Base-by-base conservation (phyloP, 1,140 invertebrate genomes). In the Colletes latitarsis region DNA sequence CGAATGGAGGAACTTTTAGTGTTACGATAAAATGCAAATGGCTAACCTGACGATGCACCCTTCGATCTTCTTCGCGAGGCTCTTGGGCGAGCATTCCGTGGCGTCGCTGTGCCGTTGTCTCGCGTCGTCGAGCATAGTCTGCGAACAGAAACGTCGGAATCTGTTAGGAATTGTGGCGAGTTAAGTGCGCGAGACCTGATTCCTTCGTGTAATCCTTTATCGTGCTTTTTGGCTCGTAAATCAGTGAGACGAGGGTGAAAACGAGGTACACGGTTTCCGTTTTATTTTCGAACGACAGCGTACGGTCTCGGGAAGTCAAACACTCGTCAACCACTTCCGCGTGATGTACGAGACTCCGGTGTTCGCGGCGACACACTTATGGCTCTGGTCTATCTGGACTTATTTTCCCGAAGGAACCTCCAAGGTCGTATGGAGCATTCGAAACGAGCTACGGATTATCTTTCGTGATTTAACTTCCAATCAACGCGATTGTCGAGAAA, bases 31-130 rank as follows among this genome's bases (percentile, higher is more conserved):
- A 30, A 30, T 30, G 2, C 10, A 49, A 49, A 49, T 63, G 57
- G 62, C 86, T 86, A 74, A 89, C 84, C 83, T 85, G 58, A 78
- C 68, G 77, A 84, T 81, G 66, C 85, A 86, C 17, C 60, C 77
- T 55, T 86, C 82, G 62, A 88, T 88, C 68, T 78, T 83, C 41
- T 30, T 84, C n/a, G 72, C 62, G 30, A 88, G 80, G n/a, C 17
- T 82, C n/a, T 58, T 49, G 14, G 82, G 60, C 46, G 84, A 77
- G n/a, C 43, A 19, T 30, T 88, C 80, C 60, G 72, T 9, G 46
- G 62, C 0, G 21, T 49, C 43, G 67, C 68, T 43, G 21, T 43
- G 57, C 0, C 39, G 52, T 41, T 15, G 2, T 17, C 21, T 43
- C 9, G 0, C 17, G 10, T 58, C 60, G 60, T 82, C 21, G 5